Conservation (phyloP, 2,888 invertebrate species). For the Drosophila maculinotata region DNA sequence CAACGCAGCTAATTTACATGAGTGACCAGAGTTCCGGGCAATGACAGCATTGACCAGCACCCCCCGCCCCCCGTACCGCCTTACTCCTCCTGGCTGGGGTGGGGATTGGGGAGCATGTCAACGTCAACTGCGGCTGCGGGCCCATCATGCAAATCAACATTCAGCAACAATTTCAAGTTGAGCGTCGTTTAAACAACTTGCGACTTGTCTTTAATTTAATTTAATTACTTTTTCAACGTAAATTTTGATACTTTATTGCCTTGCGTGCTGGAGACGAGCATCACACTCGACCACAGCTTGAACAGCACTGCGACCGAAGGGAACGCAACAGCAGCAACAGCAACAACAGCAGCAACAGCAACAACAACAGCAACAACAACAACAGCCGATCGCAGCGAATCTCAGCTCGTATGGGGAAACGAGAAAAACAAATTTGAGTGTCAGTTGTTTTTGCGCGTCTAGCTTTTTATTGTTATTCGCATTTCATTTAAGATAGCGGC, state of each 20-base stretch:
- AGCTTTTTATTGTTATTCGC: conserved; percentile 37
- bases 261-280: conserved; percentile 31
- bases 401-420: conserved; percentile 18
- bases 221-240: conserved; percentile 64
- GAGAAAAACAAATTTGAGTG: conserved; percentile 38
- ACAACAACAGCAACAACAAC: neutral
- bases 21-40: conserved; percentile 58
- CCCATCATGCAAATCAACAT: conserved; percentile 65
- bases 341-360: neutral
- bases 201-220: conserved; percentile 71
- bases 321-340: neutral
- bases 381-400: conserved; percentile 18
- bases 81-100: neutral
- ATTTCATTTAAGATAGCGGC: conserved; percentile 52
- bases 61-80: neutral
- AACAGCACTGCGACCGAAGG: conserved; percentile 11
- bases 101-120: conserved; percentile 52
- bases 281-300: conserved; percentile 5
- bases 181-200: conserved; percentile 56
- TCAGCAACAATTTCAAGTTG: conserved; percentile 40
- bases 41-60: conserved; percentile 45
- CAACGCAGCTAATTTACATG: conserved; percentile 79
- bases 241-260: conserved; percentile 63
- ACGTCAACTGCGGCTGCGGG: conserved; percentile 45
- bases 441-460: conserved; percentile 19